Conservation (phyloP, 2,113 vertebrate species). For the Xiphias gladius region DNA sequence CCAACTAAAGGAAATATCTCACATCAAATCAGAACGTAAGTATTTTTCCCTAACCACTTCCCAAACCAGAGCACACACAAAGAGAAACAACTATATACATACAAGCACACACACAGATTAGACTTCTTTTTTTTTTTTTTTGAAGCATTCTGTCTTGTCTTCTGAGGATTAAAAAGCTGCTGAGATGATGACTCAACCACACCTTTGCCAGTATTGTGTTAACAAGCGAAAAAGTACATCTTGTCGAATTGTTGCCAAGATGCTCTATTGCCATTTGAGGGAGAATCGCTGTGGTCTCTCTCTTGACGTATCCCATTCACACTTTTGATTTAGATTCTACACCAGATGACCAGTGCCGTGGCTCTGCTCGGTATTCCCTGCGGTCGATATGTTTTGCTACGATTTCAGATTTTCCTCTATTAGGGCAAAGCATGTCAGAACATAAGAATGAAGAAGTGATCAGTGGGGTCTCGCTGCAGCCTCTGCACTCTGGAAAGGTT, state of each 20-base stretch:
- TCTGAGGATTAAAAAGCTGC: conserved; percentile 50
- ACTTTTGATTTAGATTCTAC: conserved; percentile 52
- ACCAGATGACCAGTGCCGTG: conserved; percentile 11
- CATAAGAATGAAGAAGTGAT: conserved; percentile 67
- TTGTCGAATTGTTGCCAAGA: background rate
- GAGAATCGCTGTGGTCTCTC: conserved; percentile 12
- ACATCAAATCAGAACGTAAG: conserved; percentile 76
- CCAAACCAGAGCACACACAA: conserved; percentile 61
- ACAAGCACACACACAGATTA: conserved; percentile 11
- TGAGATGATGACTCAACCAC: conserved; percentile 52
- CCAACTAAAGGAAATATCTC: conserved; percentile 75
- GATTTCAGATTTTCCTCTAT: conserved; percentile 33
- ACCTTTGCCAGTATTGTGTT: conserved; percentile 23
- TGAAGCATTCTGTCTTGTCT: conserved; percentile 50
- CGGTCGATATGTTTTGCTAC: conserved; percentile 35
- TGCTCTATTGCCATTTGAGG: conserved; percentile 10
- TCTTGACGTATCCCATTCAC: conserved; percentile 34
- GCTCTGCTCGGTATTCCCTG: conserved; percentile 34
- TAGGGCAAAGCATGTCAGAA: conserved; percentile 44
- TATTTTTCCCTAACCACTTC: conserved; percentile 74
- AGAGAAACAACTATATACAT: background rate
- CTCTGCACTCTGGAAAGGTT: conserved; percentile 55
- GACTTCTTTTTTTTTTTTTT: background rate
- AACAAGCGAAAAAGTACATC: conserved; percentile 1
- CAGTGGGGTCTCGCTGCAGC: conserved; percentile 38